Evolutionary conservation across 2,113 vertebrate species (phyloP), one percentile per base, ranked within the genome.

Genomic region (Rousettus leschenaultii): DNA sequence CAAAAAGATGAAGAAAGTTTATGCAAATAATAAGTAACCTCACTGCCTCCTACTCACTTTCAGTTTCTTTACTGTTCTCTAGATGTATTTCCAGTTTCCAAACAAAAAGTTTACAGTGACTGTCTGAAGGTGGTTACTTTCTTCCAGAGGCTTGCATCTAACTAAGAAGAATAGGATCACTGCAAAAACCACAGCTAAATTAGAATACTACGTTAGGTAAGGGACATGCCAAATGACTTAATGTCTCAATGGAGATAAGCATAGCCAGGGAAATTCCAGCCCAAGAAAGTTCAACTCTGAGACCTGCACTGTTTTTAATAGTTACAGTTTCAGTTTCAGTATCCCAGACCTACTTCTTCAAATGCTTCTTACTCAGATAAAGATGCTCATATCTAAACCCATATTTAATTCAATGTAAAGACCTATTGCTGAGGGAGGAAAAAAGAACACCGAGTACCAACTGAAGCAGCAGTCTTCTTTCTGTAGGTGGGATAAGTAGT

Each of bases 291-390:
- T 74, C 16, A 45, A 4, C 4, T 43, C 59, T 95, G 84, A 85
- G 55, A 84, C 65, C 68, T 51, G 65, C 84, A 78, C 59, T 73
- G 9, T 38, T 68, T 38, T 53, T n/a, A 90, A 71, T 1, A 48
- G 38, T 90, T 95, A 51, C 51, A 51, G 15, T 51, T 51, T 51
- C 51, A 73, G 88, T 92, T 97, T 96, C 87, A 16, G 45, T 97
- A 95, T 95, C 84, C 59, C 74, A 90, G 86, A 74, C 35, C 51
- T 51, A 92, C 80, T 89, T 94, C 91, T 87, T 96, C 63, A 80
- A 84, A 65, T 53, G 26, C 33, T 6, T 83, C 51, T 48, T 68
- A 24, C 40, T 80, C 61, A 24, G 45, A 15, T 35, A 70, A 63
- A 96, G 71, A 79, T 33, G 30, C 6, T 28, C 48, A 83, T 68